Evolutionary conservation across 2,113 vertebrate genomes (phyloP), one percentile per base, ranked within the genome.

Genomic region (Axis porcinus): DNA sequence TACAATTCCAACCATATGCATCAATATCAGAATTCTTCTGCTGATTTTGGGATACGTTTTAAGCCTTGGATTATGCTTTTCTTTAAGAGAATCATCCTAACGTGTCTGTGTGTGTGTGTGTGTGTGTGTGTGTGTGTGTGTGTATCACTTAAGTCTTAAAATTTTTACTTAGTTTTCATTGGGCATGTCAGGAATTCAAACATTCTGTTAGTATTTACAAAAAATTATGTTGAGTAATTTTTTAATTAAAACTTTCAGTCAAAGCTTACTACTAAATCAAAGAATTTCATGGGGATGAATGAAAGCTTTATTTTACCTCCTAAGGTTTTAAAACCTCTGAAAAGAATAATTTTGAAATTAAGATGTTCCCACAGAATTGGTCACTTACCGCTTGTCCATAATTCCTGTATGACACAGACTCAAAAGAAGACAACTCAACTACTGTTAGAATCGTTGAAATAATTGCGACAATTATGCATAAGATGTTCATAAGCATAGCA

Each of bases 361-460:
- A 92, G 33, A 86, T 36, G 50, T 89, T 91, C 8, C 13, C 76
- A 81, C 3, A 89, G 58, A 62, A 47, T 36, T 67, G 21, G 40
- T 78, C 52, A 97, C 98, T 98, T 97, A 98, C 98, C 9, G 97
- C 98, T 97, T 98, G 97, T 79, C 95, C 95, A 55, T 86, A 98
- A 96, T 97, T 98, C 36, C 83, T 98, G 11, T 97, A 98, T 54
- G 97, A 98, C 33, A 96, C 76, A 93, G 94, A 16, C 0, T 27
- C 9, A 92, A 98, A 98, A 1, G 6, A 1, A 54, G 67, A 64
- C 91, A 98, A 19, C 43, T 98, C 95, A 4, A 58, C 2, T 28
- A 78, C 0, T 70, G 78, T 97, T 28, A 98, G 79, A 90, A 6
- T 0, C 25, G 62, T 1, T 70, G 93, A 82, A 58, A n/a, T 2